These are phyloP conservation scores for Semotilus atromaculatus DNA, from an alignment of 2,797 vertebrate species.

Conservation along the genomic window DNA sequence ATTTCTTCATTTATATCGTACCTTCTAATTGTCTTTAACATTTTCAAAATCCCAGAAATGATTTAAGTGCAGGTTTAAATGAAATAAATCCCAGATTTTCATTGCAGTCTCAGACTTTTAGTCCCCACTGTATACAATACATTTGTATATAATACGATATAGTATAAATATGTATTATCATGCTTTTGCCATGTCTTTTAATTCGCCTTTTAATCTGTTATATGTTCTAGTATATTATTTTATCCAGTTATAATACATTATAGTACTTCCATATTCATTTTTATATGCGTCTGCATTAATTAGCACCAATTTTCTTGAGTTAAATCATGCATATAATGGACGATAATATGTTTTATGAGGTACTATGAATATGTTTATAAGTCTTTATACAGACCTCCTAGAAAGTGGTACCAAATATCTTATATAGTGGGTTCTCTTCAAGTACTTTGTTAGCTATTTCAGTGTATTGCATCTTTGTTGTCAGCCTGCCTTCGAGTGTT, in stretches of 20 bases:
- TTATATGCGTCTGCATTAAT: background rate
- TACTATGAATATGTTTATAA: background rate
- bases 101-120: background rate
- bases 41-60: background rate
- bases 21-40: background rate
- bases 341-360: background rate
- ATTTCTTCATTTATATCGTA: background rate
- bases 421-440: background rate
- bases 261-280: background rate
- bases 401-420: background rate
- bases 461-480: constrained; percentile 18
- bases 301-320: too few relatives aligned
- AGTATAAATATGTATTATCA: background rate
- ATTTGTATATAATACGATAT: background rate
- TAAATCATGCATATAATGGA: background rate
- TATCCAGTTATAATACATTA: background rate
- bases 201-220: background rate
- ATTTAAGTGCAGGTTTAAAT: background rate
- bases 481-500: background rate
- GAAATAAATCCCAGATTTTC: background rate
- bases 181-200: background rate
- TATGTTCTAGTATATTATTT: background rate
- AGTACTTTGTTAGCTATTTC: constrained; percentile 9
- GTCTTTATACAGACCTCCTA: background rate
- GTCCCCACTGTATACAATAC: background rate